Evolutionary conservation across 2,113 vertebrate species (phyloP).

Genomic region (Lophura nycthemera): DNA sequence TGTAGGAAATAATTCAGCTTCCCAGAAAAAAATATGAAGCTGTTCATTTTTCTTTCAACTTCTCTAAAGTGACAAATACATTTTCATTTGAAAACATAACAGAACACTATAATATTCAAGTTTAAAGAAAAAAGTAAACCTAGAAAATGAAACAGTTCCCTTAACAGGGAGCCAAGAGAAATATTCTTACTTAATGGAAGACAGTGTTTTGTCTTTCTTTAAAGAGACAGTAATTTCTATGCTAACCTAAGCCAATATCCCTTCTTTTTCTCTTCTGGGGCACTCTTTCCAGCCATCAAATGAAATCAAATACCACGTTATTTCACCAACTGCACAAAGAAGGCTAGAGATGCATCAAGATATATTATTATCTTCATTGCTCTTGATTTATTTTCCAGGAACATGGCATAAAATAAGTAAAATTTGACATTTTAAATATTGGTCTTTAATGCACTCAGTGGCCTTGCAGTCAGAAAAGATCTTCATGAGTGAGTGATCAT

Average conservation of each 20-base stretch:
- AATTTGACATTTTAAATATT: slow-evolving; percentile 21
- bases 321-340: not conserved
- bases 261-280: not conserved
- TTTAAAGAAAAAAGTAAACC: not conserved
- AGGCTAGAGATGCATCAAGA: not conserved
- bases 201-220: not conserved
- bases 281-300: not conserved
- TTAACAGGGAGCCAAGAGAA: not conserved
- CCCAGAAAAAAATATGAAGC: not conserved
- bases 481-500: not conserved
- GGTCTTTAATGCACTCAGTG: not conserved
- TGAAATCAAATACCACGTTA: not conserved
- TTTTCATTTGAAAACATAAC: not conserved
- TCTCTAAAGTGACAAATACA: not conserved
- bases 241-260: not conserved
- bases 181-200: not conserved
- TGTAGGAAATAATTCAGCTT: not conserved
- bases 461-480: not conserved
- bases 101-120: not conserved
- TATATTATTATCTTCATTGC: not conserved
- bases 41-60: not conserved
- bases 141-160: not conserved
- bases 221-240: not conserved
- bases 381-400: slow-evolving; percentile 7
- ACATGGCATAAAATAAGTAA: not conserved